Evolutionary conservation across 92 coral and sea anemone species (phyloP).

Genomic region (Palythoa grandiflora): DNA sequence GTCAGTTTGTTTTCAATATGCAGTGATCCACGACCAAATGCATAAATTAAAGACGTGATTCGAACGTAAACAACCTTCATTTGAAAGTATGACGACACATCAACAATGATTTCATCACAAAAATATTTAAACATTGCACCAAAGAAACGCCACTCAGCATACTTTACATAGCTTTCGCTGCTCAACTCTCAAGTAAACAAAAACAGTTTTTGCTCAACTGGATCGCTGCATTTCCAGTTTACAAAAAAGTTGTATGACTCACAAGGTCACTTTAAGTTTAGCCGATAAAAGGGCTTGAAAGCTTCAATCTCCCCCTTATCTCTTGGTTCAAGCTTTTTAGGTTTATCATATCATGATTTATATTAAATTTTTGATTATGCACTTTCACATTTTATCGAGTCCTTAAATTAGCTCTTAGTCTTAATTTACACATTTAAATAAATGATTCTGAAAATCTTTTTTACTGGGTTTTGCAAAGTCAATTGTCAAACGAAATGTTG

Average conservation of each 20-base stretch:
- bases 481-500: too few relatives aligned
- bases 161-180: neutral
- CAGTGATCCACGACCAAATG: neutral
- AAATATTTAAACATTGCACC: slow-evolving; percentile 8
- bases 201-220: neutral
- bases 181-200: neutral
- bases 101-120: slow-evolving; percentile 13
- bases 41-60: neutral
- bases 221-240: neutral
- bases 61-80: neutral
- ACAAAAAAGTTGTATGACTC: neutral
- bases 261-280: neutral
- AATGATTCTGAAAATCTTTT: too few relatives aligned
- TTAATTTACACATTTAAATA: too few relatives aligned
- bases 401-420: too few relatives aligned
- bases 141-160: neutral
- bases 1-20: neutral
- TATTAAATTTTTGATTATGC: too few relatives aligned
- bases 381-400: too few relatives aligned
- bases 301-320: too few relatives aligned
- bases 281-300: neutral
- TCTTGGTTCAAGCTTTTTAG: too few relatives aligned
- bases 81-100: neutral
- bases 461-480: too few relatives aligned
- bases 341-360: too few relatives aligned